These are phyloP conservation scores for Ophioderma brevispina DNA, from an alignment of 35 echinoderm and acorn worm species.

Conservation along the genomic window DNA sequence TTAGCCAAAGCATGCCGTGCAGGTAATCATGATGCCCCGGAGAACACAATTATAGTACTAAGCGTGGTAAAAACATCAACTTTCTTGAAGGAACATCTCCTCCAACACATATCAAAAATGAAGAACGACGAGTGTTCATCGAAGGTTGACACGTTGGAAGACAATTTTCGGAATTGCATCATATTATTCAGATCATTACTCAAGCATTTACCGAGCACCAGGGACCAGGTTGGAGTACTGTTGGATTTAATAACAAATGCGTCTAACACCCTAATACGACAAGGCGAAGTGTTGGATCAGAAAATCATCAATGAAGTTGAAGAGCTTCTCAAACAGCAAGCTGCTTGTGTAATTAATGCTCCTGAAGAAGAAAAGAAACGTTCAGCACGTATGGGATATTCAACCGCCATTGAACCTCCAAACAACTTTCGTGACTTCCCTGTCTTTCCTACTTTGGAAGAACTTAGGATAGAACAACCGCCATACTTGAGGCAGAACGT, in stretches of 20 bases:
- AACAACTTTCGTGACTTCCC: constrained; percentile 73
- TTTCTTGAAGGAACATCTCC: constrained; percentile 55
- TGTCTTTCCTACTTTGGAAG: constrained; percentile 35
- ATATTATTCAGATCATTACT: constrained; percentile 17
- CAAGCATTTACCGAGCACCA: constrained; percentile 29
- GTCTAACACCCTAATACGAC: constrained; percentile 6
- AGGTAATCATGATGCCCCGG: neutral
- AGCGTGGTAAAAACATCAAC: constrained; percentile 31
- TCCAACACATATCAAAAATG: constrained; percentile 21
- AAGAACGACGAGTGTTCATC: neutral
- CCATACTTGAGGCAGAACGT: constrained; percentile 56
- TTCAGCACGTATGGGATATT: neutral
- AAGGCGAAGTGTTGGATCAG: constrained; percentile 9
- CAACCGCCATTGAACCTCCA: constrained; percentile 38
- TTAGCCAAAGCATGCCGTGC: neutral
- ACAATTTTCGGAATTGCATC: neutral
- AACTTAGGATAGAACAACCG: constrained; percentile 7
- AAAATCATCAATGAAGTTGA: neutral
- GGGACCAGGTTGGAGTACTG: constrained; percentile 54
- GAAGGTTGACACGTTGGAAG: constrained; percentile 16
- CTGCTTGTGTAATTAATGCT: neutral
- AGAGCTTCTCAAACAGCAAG: constrained; percentile 19
- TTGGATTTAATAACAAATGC: constrained; percentile 44
- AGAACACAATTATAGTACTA: constrained; percentile 29
- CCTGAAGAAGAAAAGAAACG: constrained; percentile 34